Evolutionary conservation across 2,888 invertebrate species (phyloP), one percentile per base, ranked within the genome.

Genomic region (Synanthedon tipuliformis): DNA sequence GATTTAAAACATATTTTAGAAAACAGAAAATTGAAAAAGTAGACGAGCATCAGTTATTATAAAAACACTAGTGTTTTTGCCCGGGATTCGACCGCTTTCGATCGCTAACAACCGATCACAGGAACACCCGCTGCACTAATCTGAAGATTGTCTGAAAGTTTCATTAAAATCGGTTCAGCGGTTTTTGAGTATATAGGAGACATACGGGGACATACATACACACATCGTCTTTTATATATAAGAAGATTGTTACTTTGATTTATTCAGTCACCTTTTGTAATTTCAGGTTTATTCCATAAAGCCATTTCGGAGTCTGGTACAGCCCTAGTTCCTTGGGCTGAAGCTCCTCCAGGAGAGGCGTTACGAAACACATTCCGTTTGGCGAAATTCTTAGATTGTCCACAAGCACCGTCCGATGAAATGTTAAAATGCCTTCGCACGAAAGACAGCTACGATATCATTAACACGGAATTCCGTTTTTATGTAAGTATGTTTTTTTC

Each of bases 271-370:
- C 52, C 41, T 41, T 34, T 34, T 34, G 13, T 56, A 0, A 27
- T 74, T 77, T 52, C 66, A 93, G 93, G 91, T 55, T 68, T 93
- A 11, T 92, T 94, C 60, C 92, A 92, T 59, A 90, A 90, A 55
- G 93, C 88, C 1, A 94, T 94, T 56, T 91, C 93, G 0, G 92
- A 94, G 68, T 94, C 94, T 51, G 94, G 94, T 0, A 92, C 92
- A 1, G 90, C 92, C 0, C 78, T 92, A 41, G 90, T 90, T 58
- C 89, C 91, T 0, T 93, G 92, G 92, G 90, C 91, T 0, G 89
- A 89, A 57, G 87, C 92, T 0, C 86, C 90, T 0, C 89, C 90
- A 3, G 91, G 90, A 7, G 87, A 90, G 54, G 89, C 91, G 0
- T 76, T 88, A 5, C 73, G 78, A 45, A 89, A 92, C 53, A 90